A percentile compares a stretch with the other conserved stretches of the same genome.
Conservation (phyloP, 2,113 vertebrate genomes). For the Ondatra zibethicus region DNA sequence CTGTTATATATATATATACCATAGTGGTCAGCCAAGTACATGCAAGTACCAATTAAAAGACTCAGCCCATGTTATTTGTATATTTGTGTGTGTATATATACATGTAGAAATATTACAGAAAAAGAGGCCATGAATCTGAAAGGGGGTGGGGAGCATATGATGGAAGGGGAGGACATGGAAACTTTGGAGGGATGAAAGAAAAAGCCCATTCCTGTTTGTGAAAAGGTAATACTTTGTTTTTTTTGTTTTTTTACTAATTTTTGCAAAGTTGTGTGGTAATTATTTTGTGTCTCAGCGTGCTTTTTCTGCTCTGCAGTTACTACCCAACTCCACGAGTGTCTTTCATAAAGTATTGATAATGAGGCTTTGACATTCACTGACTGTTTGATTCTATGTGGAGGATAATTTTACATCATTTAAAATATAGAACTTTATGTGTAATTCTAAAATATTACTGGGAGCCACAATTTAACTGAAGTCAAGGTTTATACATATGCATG, state of each 20-base stretch:
- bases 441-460: constrained; percentile 10
- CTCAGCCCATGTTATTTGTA: neutral
- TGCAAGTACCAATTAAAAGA: neutral
- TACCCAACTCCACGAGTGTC: neutral
- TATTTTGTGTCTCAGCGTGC: neutral
- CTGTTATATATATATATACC: neutral
- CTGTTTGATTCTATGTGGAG: neutral
- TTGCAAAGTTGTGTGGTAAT: neutral
- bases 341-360: neutral
- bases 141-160: no score
- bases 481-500: neutral
- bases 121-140: neutral
- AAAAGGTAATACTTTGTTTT: neutral
- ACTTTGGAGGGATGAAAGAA: no score
- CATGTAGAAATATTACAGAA: neutral
- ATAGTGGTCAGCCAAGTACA: neutral
- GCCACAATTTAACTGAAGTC: neutral
- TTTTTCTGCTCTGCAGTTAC: neutral
- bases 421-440: constrained; percentile 2
- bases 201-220: constrained; percentile 2
- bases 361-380: constrained; percentile 26
- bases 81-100: neutral
- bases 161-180: neutral
- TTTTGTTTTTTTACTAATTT: neutral
- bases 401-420: neutral